Evolutionary conservation across 2,797 vertebrate genomes (phyloP).

Genomic region (Mionectes olivaceus): DNA sequence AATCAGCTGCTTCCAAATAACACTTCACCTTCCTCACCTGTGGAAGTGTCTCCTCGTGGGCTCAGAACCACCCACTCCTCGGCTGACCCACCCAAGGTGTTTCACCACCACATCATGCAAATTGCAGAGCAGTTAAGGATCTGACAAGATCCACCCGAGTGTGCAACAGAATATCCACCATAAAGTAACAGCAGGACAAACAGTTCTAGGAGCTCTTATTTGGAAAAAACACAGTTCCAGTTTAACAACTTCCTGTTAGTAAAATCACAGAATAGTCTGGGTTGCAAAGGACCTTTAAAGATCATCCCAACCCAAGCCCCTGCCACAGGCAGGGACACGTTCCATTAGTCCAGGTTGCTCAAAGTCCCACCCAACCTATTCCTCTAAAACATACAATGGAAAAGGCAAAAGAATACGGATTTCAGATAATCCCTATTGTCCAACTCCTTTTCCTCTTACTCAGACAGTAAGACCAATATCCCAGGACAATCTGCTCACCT

Average conservation of each 20-base stretch:
- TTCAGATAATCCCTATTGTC: background rate
- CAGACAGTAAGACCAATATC: background rate
- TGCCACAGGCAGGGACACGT: background rate
- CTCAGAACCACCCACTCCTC: background rate
- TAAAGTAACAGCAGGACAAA: background rate
- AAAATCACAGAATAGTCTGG: background rate
- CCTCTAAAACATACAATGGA: rapidly evolving
- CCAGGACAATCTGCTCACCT: background rate
- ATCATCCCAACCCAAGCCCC: background rate
- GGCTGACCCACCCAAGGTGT: background rate
- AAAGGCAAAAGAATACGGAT: rapidly evolving
- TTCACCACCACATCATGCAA: rapidly evolving
- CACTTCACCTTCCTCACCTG: background rate
- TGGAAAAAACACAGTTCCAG: background rate
- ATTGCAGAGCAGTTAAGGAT: background rate
- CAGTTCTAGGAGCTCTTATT: background rate
- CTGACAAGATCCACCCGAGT: background rate
- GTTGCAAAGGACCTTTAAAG: background rate
- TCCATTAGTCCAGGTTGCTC: background rate
- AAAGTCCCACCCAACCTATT: background rate
- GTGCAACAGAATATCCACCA: background rate
- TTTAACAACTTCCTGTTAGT: background rate
- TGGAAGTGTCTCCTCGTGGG: background rate
- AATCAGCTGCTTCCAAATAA: background rate
- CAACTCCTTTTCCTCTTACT: background rate